Evolutionary conservation across 2,888 invertebrate genomes (phyloP).

Genomic region (Linnaemya vulpina): DNA sequence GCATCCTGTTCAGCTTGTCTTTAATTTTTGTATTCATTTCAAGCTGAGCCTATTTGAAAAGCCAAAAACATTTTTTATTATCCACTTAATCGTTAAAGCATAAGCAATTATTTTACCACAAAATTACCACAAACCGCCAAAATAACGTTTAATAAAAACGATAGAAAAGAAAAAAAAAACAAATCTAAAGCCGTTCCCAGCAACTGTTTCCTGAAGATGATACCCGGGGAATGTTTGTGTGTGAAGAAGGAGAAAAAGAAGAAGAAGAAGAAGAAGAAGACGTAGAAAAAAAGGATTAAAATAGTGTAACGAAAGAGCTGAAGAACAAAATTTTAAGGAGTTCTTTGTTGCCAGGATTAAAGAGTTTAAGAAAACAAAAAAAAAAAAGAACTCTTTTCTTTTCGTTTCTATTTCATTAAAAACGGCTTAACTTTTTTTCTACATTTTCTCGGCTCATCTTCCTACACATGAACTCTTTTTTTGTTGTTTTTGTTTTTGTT

Average conservation of each 20-base stretch:
- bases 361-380: conserved; percentile 65
- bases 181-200: conserved; percentile 20
- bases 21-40: conserved; percentile 28
- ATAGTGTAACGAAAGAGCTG: conserved; percentile 12
- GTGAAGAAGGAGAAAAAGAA: too few species aligned
- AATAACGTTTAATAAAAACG: conserved; percentile 18
- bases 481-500: conserved; percentile 5
- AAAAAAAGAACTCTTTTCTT: conserved; percentile 54
- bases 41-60: too few species aligned
- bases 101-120: conserved; percentile 51
- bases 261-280: neutral
- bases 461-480: conserved; percentile 51
- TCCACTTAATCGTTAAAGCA: conserved; percentile 17
- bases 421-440: conserved; percentile 47
- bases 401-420: neutral
- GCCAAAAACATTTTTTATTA: neutral
- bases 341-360: conserved; percentile 54
- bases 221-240: neutral
- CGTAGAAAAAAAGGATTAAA: conserved; percentile 44
- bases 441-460: conserved; percentile 47
- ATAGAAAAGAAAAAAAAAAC: too few species aligned
- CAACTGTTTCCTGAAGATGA: conserved; percentile 62
- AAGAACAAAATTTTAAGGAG: neutral
- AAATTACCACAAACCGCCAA: conserved; percentile 61
- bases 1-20: conserved; percentile 53